Evolutionary conservation across 2,888 invertebrate species (phyloP).

Genomic region (Ischnus inquisitorius): DNA sequence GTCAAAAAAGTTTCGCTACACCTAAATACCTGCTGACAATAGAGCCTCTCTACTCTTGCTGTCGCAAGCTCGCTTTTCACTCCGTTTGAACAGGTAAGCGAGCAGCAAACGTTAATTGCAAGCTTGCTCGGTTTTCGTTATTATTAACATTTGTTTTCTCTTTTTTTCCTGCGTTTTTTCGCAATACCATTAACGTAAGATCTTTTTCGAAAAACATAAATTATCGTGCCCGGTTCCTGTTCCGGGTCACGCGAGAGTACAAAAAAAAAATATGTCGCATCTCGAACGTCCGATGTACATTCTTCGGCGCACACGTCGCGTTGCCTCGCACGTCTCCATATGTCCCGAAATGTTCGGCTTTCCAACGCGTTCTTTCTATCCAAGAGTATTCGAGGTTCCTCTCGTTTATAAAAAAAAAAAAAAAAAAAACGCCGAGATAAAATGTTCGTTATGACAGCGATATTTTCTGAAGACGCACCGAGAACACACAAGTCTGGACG

Average conservation of each 20-base stretch:
- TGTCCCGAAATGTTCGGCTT: conserved; percentile 41
- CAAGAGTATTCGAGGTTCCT: conserved; percentile 17
- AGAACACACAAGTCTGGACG: neutral
- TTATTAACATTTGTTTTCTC: neutral
- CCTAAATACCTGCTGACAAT: conserved; percentile 55
- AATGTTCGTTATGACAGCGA: conserved; percentile 7
- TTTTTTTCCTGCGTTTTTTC: neutral
- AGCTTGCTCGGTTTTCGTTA: conserved; percentile 39
- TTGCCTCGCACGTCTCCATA: conserved; percentile 36
- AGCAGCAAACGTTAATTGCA: conserved; percentile 32
- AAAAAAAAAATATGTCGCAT: conserved; percentile 21
- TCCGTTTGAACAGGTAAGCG: conserved; percentile 63
- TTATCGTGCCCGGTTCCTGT: conserved; percentile 42
- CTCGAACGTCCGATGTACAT: neutral
- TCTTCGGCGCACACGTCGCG: neutral
- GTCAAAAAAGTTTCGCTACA: conserved; percentile 24
- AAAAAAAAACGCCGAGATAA: neutral
- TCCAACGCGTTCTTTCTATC: neutral
- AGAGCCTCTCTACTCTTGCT: conserved; percentile 18
- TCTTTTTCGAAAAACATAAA: neutral
- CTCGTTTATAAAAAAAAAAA: neutral
- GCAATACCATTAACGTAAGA: conserved; percentile 9
- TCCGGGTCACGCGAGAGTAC: conserved; percentile 44
- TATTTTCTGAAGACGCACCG: neutral
- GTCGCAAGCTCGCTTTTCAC: conserved; percentile 27